Evolutionary conservation across 1,140 invertebrate genomes (phyloP), one percentile per base, ranked within the genome.

Genomic region (Drosophila saltans): DNA sequence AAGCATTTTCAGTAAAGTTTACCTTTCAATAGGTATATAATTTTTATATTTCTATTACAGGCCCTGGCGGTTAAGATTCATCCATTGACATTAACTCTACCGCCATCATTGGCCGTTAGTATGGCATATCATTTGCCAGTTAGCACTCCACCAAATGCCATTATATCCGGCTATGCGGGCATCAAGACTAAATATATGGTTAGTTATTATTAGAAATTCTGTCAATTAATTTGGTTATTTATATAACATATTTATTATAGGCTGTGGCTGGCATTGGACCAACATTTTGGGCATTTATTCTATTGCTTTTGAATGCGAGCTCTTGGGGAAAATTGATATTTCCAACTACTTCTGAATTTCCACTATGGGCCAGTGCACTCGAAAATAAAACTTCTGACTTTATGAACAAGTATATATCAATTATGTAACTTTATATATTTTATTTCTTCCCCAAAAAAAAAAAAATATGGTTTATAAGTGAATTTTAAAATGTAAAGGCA

Each of bases 121-220:
- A 97, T 94, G 91, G 94, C 95, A 0, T 96, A 95, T 90, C 93
- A 92, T 45, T 70, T 93, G 65, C 96, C 97, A 1, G 96, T 97
- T 0, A 93, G 93, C 43, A 96, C 95, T 0, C 97, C 98, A 7
- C 97, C 98, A 6, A 99, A 99, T 93, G 98, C 98, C 0, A 98
- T 99, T 62, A 97, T 97, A 1, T 96, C 97, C 41, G 95, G 95
- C 0, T 95, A 95, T 30, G 95, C 95, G 0, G 94, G 41, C 1
- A 56, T 86, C 8, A 86, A 86, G 30, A 82, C 82, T 0, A 86
- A 88, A 28, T 88, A 86, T 52, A 36, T 86, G 72, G 82, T 72
- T 6, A 3, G 75, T 52, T 24, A 41, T 41, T 7, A 21, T 43
- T 61, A 30, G 33, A 6, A 36, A 36, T 36, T 2, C 28, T 30